Conservation (phyloP, 2,797 vertebrate genomes). For the Sebastes wilsoni region DNA sequence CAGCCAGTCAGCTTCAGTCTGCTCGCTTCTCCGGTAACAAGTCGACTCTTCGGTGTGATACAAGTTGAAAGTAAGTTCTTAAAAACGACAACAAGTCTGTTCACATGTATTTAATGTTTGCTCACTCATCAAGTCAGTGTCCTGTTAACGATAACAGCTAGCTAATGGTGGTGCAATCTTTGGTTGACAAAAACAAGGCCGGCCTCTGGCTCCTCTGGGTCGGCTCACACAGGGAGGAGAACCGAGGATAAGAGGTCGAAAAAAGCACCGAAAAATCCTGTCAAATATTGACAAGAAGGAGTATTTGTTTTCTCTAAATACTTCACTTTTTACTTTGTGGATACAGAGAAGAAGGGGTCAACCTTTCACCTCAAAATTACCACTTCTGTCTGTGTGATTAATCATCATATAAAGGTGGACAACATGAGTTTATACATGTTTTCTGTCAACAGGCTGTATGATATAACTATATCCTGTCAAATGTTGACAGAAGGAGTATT, state of each 20-base stretch:
- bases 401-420: not conserved
- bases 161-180: slow-evolving; percentile 45
- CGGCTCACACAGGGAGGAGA: slow-evolving; percentile 29
- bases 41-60: slow-evolving; percentile 15
- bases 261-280: no score
- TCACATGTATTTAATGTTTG: not conserved
- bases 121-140: not conserved
- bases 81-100: not conserved
- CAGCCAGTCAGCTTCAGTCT: slow-evolving; percentile 50
- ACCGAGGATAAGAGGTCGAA: not conserved
- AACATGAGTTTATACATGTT: not conserved
- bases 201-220: slow-evolving; percentile 57
- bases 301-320: not conserved
- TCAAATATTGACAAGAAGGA: not conserved
- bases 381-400: not conserved
- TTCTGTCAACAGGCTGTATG: no score
- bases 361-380: not conserved
- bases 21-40: slow-evolving; percentile 38
- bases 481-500: no score
- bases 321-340: not conserved
- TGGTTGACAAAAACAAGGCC: slow-evolving; percentile 64
- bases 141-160: not conserved
- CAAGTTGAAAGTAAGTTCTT: slow-evolving; percentile 62
- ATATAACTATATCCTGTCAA: no score
- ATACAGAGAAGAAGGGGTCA: no score